Conservation (phyloP, 1,140 invertebrate genomes). For the Drosophila willistoni region DNA sequence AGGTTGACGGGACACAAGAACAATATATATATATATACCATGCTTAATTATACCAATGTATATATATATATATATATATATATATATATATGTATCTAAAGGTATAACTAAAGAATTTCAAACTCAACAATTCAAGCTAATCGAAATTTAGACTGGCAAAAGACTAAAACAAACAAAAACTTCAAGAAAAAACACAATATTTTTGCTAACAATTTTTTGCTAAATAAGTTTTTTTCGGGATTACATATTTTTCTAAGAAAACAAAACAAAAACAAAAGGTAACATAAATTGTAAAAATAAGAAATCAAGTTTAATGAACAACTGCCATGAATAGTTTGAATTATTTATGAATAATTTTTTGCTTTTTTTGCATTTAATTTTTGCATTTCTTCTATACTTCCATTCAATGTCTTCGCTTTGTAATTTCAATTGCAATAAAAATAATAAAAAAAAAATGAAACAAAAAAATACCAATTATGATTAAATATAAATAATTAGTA, state of each 20-base stretch:
- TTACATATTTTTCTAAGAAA: conserved; percentile 54
- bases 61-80: conserved; percentile 34
- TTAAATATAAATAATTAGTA: conserved; percentile 70
- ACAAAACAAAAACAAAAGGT: neutral
- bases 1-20: conserved; percentile 78
- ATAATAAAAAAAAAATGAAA: conserved; percentile 43
- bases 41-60: conserved; percentile 15
- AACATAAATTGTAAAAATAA: conserved; percentile 12
- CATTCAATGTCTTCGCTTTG: conserved; percentile 75
- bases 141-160: conserved; percentile 73
- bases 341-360: conserved; percentile 45
- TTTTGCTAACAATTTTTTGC: conserved; percentile 59
- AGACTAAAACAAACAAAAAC: conserved; percentile 44
- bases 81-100: neutral
- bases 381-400: conserved; percentile 26
- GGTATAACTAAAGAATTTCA: conserved; percentile 40
- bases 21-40: conserved; percentile 56
- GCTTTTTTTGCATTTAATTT: conserved; percentile 54
- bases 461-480: conserved; percentile 20
- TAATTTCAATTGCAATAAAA: conserved; percentile 70
- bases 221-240: conserved; percentile 50
- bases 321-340: conserved; percentile 52
- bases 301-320: conserved; percentile 2
- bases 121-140: conserved; percentile 57
- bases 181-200: conserved; percentile 30